phyloP scores from a whole-genome alignment of 2,113 vertebrate genomes.

The Caracal caracal region DNA sequence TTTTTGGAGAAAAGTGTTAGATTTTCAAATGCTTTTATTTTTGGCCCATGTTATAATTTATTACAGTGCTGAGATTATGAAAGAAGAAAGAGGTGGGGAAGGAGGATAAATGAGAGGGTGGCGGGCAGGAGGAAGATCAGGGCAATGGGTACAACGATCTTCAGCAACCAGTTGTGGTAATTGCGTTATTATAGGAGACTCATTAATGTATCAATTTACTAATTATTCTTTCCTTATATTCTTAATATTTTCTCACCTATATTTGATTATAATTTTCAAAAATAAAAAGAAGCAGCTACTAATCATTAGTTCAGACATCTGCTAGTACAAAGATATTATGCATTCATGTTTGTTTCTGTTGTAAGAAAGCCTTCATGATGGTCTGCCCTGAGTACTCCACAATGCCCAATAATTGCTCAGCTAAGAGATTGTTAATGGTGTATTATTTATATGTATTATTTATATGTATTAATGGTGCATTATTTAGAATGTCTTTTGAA shows the following conservation, averaged over 20 bases:
- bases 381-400: not conserved
- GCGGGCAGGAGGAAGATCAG: accelerated
- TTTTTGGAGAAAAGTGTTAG: not conserved
- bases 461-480: not conserved
- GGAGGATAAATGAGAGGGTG: not conserved
- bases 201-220: not conserved
- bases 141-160: not conserved
- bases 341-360: slow-evolving; percentile 21
- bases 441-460: not conserved
- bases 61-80: not conserved
- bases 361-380: not conserved
- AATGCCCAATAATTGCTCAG: slow-evolving; percentile 31
- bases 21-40: not conserved
- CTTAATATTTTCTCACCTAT: not conserved
- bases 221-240: slow-evolving; percentile 15
- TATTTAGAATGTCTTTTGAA: slow-evolving; percentile 14
- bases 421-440: not conserved
- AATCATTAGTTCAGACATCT: not conserved
- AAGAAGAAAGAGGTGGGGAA: not conserved
- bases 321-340: not conserved
- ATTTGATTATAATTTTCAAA: slow-evolving; percentile 39
- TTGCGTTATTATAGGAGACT: not conserved
- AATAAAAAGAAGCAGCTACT: not conserved
- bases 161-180: slow-evolving; percentile 16
- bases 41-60: not conserved